A percentile compares a stretch with the other conserved stretches of the same genome.
Evolutionary conservation across 2,113 vertebrate species (phyloP).

Genomic region (Menidia beryllina): DNA sequence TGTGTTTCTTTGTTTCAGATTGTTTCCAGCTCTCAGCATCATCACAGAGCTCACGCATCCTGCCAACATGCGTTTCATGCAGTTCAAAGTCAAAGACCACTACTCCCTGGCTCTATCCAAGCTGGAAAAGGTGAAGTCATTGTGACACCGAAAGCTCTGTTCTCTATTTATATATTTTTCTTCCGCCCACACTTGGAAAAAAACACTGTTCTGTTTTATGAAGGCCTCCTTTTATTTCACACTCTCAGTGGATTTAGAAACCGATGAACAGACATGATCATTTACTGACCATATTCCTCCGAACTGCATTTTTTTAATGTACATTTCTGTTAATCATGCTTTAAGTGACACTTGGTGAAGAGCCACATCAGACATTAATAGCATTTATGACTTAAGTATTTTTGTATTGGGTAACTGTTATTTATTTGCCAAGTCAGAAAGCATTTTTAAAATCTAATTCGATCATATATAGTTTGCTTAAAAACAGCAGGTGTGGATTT

Average conservation of each 20-base stretch:
- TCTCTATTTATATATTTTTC: not conserved
- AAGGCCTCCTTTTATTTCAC: not conserved
- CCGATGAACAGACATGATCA: not conserved
- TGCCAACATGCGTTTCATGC: slow-evolving; percentile 90
- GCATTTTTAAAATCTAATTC: no score
- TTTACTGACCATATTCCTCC: slow-evolving; percentile 2
- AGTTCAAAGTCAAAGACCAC: slow-evolving; percentile 88
- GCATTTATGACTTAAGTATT: not conserved
- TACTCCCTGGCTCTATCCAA: slow-evolving; percentile 86
- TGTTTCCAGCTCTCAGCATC: slow-evolving; percentile 87
- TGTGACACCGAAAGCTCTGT: not conserved
- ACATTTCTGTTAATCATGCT: not conserved
- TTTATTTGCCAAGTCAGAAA: no score
- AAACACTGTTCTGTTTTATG: not conserved
- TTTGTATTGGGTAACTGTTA: no score
- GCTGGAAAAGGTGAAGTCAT: slow-evolving; percentile 84
- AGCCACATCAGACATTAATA: slow-evolving; percentile 15
- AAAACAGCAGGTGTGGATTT: no score
- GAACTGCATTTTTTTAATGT: slow-evolving; percentile 7
- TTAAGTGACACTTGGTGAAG: slow-evolving; percentile 30
- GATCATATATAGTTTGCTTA: no score
- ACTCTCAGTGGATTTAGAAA: slow-evolving; percentile 5
- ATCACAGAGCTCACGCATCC: slow-evolving; percentile 88
- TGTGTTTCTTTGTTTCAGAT: slow-evolving; percentile 62
- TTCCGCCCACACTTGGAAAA: not conserved